These are phyloP conservation scores for Equus przewalskii DNA, from an alignment of 2,113 vertebrate species.

Conservation along the genomic window DNA sequence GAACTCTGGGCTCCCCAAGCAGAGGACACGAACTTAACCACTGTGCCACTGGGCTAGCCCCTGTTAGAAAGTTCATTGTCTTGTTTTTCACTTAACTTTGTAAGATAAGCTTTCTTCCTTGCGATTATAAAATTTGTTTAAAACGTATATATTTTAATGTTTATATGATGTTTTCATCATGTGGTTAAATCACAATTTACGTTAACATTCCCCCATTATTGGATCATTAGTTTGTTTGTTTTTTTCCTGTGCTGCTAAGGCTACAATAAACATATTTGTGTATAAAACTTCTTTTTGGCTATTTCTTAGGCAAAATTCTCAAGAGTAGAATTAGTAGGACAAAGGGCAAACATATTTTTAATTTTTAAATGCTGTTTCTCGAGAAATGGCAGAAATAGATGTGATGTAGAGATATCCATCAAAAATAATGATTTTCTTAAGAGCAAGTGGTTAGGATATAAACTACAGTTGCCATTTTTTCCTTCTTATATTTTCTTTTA, in stretches of 20 bases:
- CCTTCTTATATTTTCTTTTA: not conserved
- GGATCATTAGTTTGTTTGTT: not conserved
- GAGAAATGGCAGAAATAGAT: constrained; percentile 29
- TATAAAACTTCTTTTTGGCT: not conserved
- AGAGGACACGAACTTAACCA: too few relatives aligned
- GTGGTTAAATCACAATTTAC: not conserved
- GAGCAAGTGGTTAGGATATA: not conserved
- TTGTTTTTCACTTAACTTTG: not conserved
- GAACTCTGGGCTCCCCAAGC: too few relatives aligned
- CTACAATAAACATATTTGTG: not conserved
- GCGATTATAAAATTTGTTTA: not conserved
- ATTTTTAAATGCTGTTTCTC: not conserved
- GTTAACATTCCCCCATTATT: not conserved
- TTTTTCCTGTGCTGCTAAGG: not conserved
- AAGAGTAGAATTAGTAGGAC: not conserved
- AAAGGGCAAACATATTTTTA: not conserved
- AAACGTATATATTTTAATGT: not conserved
- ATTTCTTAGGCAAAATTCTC: not conserved
- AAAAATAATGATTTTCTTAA: not conserved
- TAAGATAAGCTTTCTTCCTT: not conserved
- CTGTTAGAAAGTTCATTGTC: not conserved
- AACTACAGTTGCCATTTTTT: not conserved
- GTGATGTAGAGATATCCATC: not conserved
- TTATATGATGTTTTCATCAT: not conserved
- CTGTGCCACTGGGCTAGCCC: too few relatives aligned